A percentile compares a stretch with the other conserved stretches of the same genome.
Conservation (phyloP, 2,888 invertebrate genomes). For the Stenodema calcarata region DNA sequence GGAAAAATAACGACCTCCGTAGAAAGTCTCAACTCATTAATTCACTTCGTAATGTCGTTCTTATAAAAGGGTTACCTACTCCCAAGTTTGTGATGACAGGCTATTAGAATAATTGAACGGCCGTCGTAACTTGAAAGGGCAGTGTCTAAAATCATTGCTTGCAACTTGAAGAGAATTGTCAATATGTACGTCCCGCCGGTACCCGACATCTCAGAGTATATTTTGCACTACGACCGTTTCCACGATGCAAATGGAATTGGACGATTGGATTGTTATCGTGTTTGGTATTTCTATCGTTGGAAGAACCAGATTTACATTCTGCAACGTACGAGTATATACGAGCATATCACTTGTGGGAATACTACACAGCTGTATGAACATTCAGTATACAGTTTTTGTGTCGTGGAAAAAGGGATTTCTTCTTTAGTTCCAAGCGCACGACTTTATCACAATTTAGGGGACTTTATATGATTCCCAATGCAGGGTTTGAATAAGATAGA, state of each 20-base stretch:
- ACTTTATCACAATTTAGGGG: too few relatives aligned
- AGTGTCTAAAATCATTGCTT: not conserved
- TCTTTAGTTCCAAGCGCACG: too few relatives aligned
- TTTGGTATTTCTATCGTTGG: not conserved
- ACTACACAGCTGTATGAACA: not conserved
- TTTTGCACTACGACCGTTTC: too few relatives aligned
- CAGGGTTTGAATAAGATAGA: too few relatives aligned
- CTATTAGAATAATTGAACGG: not conserved
- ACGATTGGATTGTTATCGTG: not conserved
- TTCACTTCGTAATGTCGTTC: not conserved
- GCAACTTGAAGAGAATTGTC: not conserved
- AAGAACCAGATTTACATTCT: not conserved
- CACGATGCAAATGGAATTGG: not conserved
- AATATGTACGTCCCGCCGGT: not conserved
- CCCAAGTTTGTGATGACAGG: not conserved
- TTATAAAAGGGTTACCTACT: not conserved
- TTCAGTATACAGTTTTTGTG: not conserved
- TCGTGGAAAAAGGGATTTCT: not conserved
- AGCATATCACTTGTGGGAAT: not conserved
- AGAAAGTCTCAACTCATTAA: not conserved
- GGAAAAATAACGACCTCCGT: not conserved
- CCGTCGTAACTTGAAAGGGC: not conserved
- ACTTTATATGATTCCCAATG: too few relatives aligned
- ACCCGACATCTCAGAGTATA: not conserved
- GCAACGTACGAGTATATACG: not conserved